A percentile compares a stretch with the other conserved stretches of the same genome.
These are phyloP conservation scores for Bombus impatiens DNA, from an alignment of 1,140 invertebrate species.

Conservation along the genomic window DNA sequence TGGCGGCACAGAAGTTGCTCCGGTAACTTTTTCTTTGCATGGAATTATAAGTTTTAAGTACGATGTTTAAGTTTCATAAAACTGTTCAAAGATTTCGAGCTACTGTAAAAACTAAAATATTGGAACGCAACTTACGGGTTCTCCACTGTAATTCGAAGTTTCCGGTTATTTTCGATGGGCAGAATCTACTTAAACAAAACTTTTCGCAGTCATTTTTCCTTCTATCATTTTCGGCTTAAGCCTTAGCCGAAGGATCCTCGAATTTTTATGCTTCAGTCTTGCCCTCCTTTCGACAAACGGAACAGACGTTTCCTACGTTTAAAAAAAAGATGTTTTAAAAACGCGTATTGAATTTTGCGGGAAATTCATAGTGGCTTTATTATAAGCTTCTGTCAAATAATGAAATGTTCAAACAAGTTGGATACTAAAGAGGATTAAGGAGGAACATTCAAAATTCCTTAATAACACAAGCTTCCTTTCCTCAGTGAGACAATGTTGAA, in stretches of 20 bases:
- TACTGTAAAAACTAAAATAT: slow-evolving; percentile 36
- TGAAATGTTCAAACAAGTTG: neutral
- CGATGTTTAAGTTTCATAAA: slow-evolving; percentile 51
- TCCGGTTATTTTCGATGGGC: neutral
- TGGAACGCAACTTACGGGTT: neutral
- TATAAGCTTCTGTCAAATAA: neutral
- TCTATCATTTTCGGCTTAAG: neutral
- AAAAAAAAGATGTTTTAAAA: neutral
- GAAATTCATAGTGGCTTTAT: neutral
- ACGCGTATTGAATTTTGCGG: no score
- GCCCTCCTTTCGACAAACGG: neutral
- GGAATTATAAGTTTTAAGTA: slow-evolving; percentile 50
- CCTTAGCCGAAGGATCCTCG: neutral
- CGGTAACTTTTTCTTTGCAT: slow-evolving; percentile 44
- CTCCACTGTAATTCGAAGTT: neutral
- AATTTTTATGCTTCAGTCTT: neutral
- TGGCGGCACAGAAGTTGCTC: neutral
- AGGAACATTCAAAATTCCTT: neutral
- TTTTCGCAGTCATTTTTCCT: neutral
- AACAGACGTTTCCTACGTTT: neutral
- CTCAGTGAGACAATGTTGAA: neutral
- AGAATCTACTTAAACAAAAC: neutral
- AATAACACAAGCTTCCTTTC: neutral
- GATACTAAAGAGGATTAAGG: neutral
- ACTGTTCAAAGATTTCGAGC: slow-evolving; percentile 34